These are phyloP conservation scores for Phengaris arion DNA, from an alignment of 2,888 invertebrate species.

Conservation along the genomic window DNA sequence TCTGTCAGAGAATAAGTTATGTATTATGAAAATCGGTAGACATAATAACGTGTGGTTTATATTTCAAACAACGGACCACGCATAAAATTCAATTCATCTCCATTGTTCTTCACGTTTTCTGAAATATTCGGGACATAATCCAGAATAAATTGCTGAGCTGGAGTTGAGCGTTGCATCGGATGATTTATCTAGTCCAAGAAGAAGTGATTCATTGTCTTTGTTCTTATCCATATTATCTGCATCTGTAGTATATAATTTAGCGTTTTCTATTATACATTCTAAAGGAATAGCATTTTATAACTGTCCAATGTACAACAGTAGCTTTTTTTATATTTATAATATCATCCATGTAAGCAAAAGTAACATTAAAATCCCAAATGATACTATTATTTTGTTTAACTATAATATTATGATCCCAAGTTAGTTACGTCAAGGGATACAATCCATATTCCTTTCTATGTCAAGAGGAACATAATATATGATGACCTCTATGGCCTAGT, in stretches of 20 bases:
- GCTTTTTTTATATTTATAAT: too few relatives aligned
- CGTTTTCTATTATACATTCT: constrained; percentile 4
- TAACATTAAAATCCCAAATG: too few relatives aligned
- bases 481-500: too few relatives aligned
- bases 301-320: neutral
- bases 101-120: constrained; percentile 27
- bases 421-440: too few relatives aligned
- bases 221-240: constrained; percentile 21
- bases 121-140: constrained; percentile 12
- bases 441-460: too few relatives aligned
- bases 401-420: too few relatives aligned
- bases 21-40: too few relatives aligned
- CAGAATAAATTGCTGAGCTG: constrained; percentile 23
- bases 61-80: constrained; percentile 5
- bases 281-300: constrained; percentile 23
- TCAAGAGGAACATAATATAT: too few relatives aligned
- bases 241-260: constrained; percentile 14
- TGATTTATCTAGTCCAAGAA: constrained; percentile 24
- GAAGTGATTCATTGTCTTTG: constrained; percentile 25
- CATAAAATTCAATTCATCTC: constrained; percentile 14
- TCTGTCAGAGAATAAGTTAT: too few relatives aligned
- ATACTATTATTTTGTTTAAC: too few relatives aligned
- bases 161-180: constrained; percentile 24
- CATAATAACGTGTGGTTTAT: neutral
- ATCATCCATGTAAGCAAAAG: too few relatives aligned